phyloP scores from a whole-genome alignment of 2,113 vertebrate species.

The Ceyx margarethae region DNA sequence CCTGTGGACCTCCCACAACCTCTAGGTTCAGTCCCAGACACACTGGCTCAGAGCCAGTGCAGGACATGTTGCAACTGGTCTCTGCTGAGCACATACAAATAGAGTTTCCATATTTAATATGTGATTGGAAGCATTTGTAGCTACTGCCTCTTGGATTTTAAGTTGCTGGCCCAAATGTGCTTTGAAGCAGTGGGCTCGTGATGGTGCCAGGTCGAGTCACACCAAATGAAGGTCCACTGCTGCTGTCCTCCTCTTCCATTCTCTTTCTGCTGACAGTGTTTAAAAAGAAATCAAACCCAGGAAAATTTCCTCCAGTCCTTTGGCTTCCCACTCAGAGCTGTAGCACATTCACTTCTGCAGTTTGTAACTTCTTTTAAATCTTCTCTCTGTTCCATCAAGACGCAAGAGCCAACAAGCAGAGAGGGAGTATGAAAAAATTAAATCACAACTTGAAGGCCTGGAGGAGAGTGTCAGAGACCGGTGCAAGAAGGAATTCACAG shows the following conservation, averaged over 20 bases:
- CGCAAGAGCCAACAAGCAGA: slow-evolving; percentile 96
- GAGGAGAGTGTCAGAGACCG: slow-evolving; percentile 96
- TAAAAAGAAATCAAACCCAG: background rate
- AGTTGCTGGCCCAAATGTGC: background rate
- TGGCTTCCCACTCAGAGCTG: background rate
- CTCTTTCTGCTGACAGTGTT: background rate
- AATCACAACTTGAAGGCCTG: slow-evolving; percentile 90
- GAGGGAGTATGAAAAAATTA: slow-evolving; percentile 95
- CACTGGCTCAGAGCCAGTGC: background rate
- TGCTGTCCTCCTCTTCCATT: background rate
- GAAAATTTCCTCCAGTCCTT: background rate
- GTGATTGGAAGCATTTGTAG: background rate
- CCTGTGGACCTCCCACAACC: background rate
- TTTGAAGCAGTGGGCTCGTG: background rate
- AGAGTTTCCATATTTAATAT: background rate
- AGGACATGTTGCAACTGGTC: background rate
- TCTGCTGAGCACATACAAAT: background rate
- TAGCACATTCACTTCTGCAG: background rate
- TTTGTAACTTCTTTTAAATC: background rate
- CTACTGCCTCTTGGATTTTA: background rate
- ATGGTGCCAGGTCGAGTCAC: background rate
- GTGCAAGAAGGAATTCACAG: slow-evolving; percentile 98
- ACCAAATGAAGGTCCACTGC: background rate
- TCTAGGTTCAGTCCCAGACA: background rate
- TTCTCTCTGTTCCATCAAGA: slow-evolving; percentile 70